Evolutionary conservation across 1,140 invertebrate genomes (phyloP).

Genomic region (Rhopalosiphum maidis): DNA sequence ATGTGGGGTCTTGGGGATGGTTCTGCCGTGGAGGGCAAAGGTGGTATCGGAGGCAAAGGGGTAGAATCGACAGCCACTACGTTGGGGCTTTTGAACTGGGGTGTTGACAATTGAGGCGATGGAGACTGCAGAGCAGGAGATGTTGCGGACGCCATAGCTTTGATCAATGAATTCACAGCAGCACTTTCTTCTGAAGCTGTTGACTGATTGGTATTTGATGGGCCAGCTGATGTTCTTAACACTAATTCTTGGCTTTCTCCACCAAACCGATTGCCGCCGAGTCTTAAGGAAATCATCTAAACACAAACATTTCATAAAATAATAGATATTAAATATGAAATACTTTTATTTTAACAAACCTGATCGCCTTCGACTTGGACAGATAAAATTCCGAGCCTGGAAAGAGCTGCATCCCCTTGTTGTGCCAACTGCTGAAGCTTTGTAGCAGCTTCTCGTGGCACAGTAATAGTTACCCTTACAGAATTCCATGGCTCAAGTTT

Average conservation of each 20-base stretch:
- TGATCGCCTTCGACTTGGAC: slow-evolving; percentile 96
- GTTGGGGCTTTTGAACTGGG: slow-evolving; percentile 80
- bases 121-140: slow-evolving; percentile 64
- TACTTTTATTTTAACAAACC: slow-evolving; percentile 65
- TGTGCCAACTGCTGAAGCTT: slow-evolving; percentile 88
- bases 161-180: slow-evolving; percentile 65
- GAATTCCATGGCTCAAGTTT: slow-evolving; percentile 99
- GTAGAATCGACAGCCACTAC: slow-evolving; percentile 74
- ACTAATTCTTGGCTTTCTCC: slow-evolving; percentile 79
- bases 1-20: slow-evolving; percentile 61
- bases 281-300: slow-evolving; percentile 82
- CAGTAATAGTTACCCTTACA: slow-evolving; percentile 94
- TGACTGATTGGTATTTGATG: slow-evolving; percentile 61
- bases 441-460: slow-evolving; percentile 91
- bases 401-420: slow-evolving; percentile 84
- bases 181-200: slow-evolving; percentile 47
- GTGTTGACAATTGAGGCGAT: slow-evolving; percentile 60
- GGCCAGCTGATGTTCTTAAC: slow-evolving; percentile 68
- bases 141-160: slow-evolving; percentile 46
- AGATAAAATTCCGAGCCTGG: slow-evolving; percentile 90
- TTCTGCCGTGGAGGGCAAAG: slow-evolving; percentile 48
- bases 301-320: background rate
- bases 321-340: slow-evolving; percentile 3
- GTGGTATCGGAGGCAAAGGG: slow-evolving; percentile 62
- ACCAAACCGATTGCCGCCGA: slow-evolving; percentile 74